These are phyloP conservation scores for Tonatia bakeri DNA, from an alignment of 2,113 vertebrate genomes.

Conservation along the genomic window DNA sequence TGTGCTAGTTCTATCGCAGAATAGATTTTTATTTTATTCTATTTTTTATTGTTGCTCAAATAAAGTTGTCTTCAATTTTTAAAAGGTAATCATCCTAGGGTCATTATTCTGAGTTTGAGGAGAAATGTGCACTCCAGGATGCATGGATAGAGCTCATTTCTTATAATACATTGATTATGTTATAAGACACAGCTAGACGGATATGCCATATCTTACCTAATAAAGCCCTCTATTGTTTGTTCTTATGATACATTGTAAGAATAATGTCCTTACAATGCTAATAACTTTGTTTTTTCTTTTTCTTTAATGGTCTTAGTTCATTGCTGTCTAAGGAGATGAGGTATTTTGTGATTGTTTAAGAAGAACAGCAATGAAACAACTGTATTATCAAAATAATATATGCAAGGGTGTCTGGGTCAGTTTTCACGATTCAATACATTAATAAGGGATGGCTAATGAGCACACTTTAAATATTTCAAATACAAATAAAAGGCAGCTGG, in stretches of 20 bases:
- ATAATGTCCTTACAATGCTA: conserved; percentile 53
- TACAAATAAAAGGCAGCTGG: conserved; percentile 44
- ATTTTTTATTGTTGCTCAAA: too few relatives aligned
- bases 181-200: neutral
- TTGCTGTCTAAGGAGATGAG: conserved; percentile 62
- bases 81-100: conserved; percentile 13
- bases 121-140: conserved; percentile 29
- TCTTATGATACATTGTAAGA: conserved; percentile 34
- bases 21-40: neutral
- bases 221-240: conserved; percentile 54
- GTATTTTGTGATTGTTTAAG: conserved; percentile 51
- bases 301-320: conserved; percentile 54
- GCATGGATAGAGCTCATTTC: conserved; percentile 38
- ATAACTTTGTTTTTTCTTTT: conserved; percentile 46
- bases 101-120: conserved; percentile 28
- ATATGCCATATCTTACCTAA: conserved; percentile 40
- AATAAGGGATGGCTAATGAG: conserved; percentile 38
- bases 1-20: conserved; percentile 32
- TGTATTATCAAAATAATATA: conserved; percentile 58
- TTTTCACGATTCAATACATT: conserved; percentile 60
- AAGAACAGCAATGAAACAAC: conserved; percentile 45
- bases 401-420: conserved; percentile 25
- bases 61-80: too few relatives aligned
- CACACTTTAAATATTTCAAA: conserved; percentile 56
- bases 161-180: conserved; percentile 45